Evolutionary conservation across 2,113 vertebrate species (phyloP), one percentile per base, ranked within the genome.

Genomic region (Seriola quinqueradiata): DNA sequence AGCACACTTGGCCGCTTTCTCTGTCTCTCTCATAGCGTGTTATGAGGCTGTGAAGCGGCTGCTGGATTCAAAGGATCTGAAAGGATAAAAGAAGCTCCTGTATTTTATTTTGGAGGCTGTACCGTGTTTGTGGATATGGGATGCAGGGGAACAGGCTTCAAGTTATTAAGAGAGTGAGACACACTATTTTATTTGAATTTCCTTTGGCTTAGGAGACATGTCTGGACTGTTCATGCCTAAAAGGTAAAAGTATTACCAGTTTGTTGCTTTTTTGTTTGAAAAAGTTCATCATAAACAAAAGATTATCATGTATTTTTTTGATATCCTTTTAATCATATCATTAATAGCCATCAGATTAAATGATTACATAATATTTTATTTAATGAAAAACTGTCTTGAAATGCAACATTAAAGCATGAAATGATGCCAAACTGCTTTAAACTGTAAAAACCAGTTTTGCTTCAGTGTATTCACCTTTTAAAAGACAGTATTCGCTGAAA

Each of bases 211-310:
- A 40, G 42, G 25, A 59, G 7, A 70, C 65, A 34, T 44, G 28
- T 52, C 0, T 44, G 60, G 14, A 28, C 9, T 8, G 7, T 19
- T 68, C 34, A 38, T 73, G 42, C 28, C 34, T 17, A 57, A 66
- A 59, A 91, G 89, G 87, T 91, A 84, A 67, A 77, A 3, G 0
- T 5, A 9, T 40, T 17, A 3, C 1, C 12, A 14, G 14, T 44
- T 25, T 64, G 0, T 57, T 57, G 0, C 4, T 32, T 32, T 44
- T 57, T 0, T 58, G 7, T 23, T 48, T 48, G 0, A 48, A 57
- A 34, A 55, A 19, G 25, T 48, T 48, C 46, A 46, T 46, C 13
- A 17, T 50, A 17, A 17, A 17, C 0, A 50, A 50, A 50, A 7
- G 48, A 50, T 50, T 19, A 7, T 6, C 5, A 19, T 50, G 1